These are phyloP conservation scores for Pseudococcus viburni DNA, from an alignment of 2,888 invertebrate genomes.

Conservation along the genomic window DNA sequence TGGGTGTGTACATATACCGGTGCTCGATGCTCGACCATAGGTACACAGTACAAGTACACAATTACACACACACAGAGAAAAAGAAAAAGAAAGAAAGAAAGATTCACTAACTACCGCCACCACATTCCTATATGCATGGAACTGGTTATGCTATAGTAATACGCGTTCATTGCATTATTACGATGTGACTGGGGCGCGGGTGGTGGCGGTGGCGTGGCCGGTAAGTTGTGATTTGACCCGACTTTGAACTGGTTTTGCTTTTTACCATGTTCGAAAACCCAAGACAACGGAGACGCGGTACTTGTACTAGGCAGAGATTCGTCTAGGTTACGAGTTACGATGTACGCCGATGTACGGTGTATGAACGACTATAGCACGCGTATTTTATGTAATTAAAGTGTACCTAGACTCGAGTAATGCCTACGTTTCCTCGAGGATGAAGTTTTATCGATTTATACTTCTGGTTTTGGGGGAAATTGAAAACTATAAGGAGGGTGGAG, in stretches of 20 bases:
- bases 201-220: background rate
- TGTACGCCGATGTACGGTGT: background rate
- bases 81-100: background rate
- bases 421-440: too few species aligned
- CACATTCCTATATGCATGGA: conserved; percentile 36
- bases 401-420: too few species aligned
- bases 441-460: too few species aligned
- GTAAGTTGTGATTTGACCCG: conserved; percentile 39
- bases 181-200: background rate
- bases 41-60: background rate
- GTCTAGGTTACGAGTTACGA: background rate
- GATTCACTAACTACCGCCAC: conserved; percentile 42
- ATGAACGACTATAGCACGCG: background rate
- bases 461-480: too few species aligned
- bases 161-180: conserved; percentile 43
- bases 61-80: background rate
- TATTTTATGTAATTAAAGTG: background rate
- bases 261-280: background rate
- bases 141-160: conserved; percentile 18
- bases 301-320: background rate
- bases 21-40: background rate
- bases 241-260: conserved; percentile 39
- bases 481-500: too few species aligned
- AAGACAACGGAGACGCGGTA: background rate
- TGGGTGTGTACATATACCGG: conserved; percentile 18